Evolutionary conservation across 2,888 invertebrate genomes (phyloP).

Genomic region (Brachypalpus laphriformis): DNA sequence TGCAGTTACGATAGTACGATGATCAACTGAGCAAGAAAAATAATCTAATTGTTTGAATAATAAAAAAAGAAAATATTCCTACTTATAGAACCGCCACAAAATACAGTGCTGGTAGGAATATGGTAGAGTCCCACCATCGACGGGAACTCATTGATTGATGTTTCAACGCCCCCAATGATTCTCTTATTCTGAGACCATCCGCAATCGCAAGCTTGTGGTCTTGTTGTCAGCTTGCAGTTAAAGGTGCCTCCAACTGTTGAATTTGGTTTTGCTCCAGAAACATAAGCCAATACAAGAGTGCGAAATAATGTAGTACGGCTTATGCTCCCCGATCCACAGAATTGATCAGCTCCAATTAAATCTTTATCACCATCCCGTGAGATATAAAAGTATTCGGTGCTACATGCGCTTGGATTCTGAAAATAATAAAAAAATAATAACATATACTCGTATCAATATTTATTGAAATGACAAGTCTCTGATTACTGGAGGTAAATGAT

Average conservation of each 20-base stretch:
- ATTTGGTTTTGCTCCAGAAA: background rate
- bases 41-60: background rate
- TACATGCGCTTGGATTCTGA: slow-evolving; percentile 71
- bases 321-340: slow-evolving; percentile 78
- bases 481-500: too few relatives aligned
- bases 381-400: slow-evolving; percentile 79
- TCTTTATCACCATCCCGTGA: slow-evolving; percentile 78
- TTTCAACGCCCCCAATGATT: slow-evolving; percentile 84
- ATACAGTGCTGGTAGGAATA: slow-evolving; percentile 71
- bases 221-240: slow-evolving; percentile 75
- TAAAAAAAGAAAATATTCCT: background rate
- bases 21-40: slow-evolving; percentile 75
- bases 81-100: slow-evolving; percentile 84
- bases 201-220: slow-evolving; percentile 79
- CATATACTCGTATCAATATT: too few relatives aligned
- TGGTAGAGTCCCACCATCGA: slow-evolving; percentile 84
- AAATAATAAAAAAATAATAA: background rate
- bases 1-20: slow-evolving; percentile 83
- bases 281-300: slow-evolving; percentile 77
- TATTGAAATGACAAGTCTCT: too few relatives aligned
- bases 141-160: slow-evolving; percentile 85
- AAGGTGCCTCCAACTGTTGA: slow-evolving; percentile 78
- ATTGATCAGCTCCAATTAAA: slow-evolving; percentile 77
- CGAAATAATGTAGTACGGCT: slow-evolving; percentile 77
- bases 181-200: slow-evolving; percentile 81